Conservation (phyloP, 2,888 invertebrate genomes). For the Caradrina kadenii region DNA sequence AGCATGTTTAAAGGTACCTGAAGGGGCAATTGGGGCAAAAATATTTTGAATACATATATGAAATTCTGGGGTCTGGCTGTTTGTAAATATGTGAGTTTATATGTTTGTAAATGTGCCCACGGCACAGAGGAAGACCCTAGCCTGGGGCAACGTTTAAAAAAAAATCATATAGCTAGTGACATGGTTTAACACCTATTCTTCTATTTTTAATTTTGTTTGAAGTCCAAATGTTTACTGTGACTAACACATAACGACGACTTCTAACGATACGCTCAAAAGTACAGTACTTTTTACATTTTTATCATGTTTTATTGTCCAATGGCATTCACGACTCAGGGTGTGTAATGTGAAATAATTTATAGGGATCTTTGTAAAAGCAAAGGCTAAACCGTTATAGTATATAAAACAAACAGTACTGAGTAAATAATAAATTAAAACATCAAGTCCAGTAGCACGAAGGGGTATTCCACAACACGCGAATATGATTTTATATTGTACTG, state of each 20-base stretch:
- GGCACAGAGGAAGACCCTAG: no score
- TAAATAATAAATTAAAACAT: conserved; percentile 12
- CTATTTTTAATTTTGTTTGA: not conserved
- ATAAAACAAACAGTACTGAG: not conserved
- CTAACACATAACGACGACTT: no score
- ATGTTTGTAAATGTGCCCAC: no score
- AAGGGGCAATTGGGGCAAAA: not conserved
- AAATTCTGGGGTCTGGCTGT: no score
- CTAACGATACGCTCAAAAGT: no score
- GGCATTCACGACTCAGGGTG: not conserved
- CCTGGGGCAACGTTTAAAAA: no score
- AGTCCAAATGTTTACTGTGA: not conserved
- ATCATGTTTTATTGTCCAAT: not conserved
- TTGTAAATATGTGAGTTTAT: no score
- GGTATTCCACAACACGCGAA: conserved; percentile 38
- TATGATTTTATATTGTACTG: conserved; percentile 4
- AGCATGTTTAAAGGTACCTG: not conserved
- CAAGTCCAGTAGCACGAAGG: conserved; percentile 16
- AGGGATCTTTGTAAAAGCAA: conserved; percentile 9
- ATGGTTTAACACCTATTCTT: not conserved
- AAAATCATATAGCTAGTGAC: not conserved
- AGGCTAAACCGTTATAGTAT: conserved; percentile 8
- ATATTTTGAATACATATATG: not conserved
- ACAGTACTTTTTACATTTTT: not conserved
- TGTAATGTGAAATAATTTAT: not conserved